Conservation (phyloP, 2,888 invertebrate species). For the Trilocha varians region DNA sequence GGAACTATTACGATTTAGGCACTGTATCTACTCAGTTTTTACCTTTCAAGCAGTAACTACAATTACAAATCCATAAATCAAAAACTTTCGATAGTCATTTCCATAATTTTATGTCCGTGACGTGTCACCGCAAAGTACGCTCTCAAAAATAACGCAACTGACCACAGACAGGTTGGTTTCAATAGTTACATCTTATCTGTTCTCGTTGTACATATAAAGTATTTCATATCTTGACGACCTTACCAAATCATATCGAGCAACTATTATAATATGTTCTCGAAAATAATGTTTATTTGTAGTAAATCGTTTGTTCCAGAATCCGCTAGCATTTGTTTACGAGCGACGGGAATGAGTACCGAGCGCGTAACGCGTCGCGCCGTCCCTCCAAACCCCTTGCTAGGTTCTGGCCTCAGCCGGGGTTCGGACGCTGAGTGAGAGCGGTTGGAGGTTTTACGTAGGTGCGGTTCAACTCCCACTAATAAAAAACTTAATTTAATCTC, state of each 20-base stretch:
- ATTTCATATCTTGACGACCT: slow-evolving; percentile 22
- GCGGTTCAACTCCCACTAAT: background rate
- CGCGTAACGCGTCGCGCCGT: too few species aligned
- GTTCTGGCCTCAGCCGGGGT: too few species aligned
- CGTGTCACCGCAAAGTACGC: slow-evolving; percentile 36
- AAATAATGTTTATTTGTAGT: too few species aligned
- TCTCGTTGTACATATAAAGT: slow-evolving; percentile 18
- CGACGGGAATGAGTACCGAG: too few species aligned
- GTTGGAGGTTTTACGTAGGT: too few species aligned
- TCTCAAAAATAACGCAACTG: slow-evolving; percentile 47
- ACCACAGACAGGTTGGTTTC: slow-evolving; percentile 46
- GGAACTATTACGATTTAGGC: too few species aligned
- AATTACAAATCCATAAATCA: background rate
- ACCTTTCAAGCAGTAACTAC: too few species aligned
- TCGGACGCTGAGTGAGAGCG: too few species aligned
- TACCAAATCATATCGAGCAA: slow-evolving; percentile 19
- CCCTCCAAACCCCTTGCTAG: too few species aligned
- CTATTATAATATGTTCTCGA: too few species aligned
- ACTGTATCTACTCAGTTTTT: too few species aligned
- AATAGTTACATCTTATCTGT: slow-evolving; percentile 39
- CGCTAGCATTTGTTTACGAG: slow-evolving; percentile 1
- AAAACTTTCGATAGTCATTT: slow-evolving; percentile 11
- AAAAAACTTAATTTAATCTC: slow-evolving; percentile 4
- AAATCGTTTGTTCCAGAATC: too few species aligned
- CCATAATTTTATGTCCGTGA: slow-evolving; percentile 24